Evolutionary conservation across 2,797 vertebrate genomes (phyloP), one percentile per base, ranked within the genome.

Genomic region (Alfaro cultratus): DNA sequence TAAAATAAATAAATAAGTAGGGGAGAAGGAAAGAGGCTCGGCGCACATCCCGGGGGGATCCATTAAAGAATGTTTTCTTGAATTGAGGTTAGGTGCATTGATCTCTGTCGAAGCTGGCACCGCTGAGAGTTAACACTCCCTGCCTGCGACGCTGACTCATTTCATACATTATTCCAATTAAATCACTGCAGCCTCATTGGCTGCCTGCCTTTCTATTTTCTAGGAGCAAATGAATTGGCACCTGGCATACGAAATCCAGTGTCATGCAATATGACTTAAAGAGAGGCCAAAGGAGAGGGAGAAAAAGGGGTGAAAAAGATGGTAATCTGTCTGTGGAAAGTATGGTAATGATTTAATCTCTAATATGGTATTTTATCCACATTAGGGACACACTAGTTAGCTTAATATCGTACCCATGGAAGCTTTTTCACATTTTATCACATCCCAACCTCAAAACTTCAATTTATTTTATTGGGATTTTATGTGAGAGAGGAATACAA

Each of bases 141-240:
- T 85, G 90, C 90, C 92, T 95, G 94, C 81, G 87, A 94, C 92
- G 92, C 88, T 93, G 93, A 94, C 94, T 96, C 94, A 95, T 96
- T 96, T 95, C 92, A 94, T 95, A 94, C 94, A 95, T 96, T 96
- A 96, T 96, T 96, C 95, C 95, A 96, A 95, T 96, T 95, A 96
- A 95, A 96, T 91, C 87, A 79, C 86, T 81, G 87, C 80, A 89
- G 94, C 91, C 88, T 84, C 83, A 73, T 85, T 87, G 79, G 73
- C 85, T 84, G 82, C 74, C 77, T 88, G 85, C 80, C 84, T 90
- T 77, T 87, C 87, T 76, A 75, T 86, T 91, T 89, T 93, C 84
- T 29, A 86, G 88, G 90, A 89, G 93, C 92, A 75, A 46, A 1
- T 53, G 79, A 87, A 89, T 70, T 86, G 91, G 88, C 90, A 91